Evolutionary conservation across 2,113 vertebrate genomes (phyloP).

Genomic region (cattle (Bos taurus)): ARS-UCD2.0 NC_037346.1:28008001-28008500

Average conservation of each 20-base stretch:
- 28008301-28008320: not conserved
- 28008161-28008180: not conserved
- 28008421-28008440: not conserved
- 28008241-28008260: not conserved
- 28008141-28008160: not conserved
- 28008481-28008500: no score
- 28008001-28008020: not conserved
- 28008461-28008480: not conserved
- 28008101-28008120: not conserved
- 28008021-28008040: not conserved
- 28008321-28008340: not conserved
- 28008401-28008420: not conserved
- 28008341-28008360: not conserved
- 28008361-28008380: not conserved
- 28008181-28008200: not conserved
- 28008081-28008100: not conserved
- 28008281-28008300: not conserved
- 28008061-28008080: not conserved
- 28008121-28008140: not conserved
- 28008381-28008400: not conserved
- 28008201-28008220: not conserved
- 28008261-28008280: not conserved
- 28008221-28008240: not conserved
- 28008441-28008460: not conserved
- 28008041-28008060: not conserved